Base-by-base conservation (phyloP, 2,888 invertebrate species). In the Arrhopalites spinosus region DNA sequence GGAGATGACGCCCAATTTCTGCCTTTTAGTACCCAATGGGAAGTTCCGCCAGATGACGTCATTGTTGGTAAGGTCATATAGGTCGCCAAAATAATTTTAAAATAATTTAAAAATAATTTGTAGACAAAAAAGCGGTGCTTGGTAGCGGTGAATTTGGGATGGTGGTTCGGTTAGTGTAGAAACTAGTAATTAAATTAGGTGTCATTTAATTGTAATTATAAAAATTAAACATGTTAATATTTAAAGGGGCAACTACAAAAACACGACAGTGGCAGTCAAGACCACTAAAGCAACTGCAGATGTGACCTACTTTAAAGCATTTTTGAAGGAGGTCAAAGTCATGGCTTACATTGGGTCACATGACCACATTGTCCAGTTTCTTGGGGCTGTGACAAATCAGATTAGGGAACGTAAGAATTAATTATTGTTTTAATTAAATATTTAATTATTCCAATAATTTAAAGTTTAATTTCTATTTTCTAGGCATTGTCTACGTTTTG, bases 301-400 rank as follows among this genome's bases (percentile, higher is more conserved):
- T 7, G 43, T 67, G 7, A 67, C 45, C 13, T 67, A 67, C 45
- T 67, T 67, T 45, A 67, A 67, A 67, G 67, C 67, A 1, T 23
- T 36, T 43, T 30, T 67, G 2, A 43, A n/a, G 43, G 67, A 67
- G 59, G 59, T 59, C 59, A 59, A 59, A 13, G 59, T 59, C 23
- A 59, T 59, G 59, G 25, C 59, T 13, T 59, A 59, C 25, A 59
- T 59, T 59, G 59, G 59, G 8, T 7, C 1, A 2, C 59, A 59
- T 25, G 59, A 59, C 1, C 20, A 59, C 25, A 25, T 59, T 7
- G 59, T 59, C 13, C 8, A 59, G 20, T 59, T 59, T 25, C 2
- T 59, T 1, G 59, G 59, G 25, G 59, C 59, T n/a, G 25, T 59
- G 5, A 59, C 59, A 2, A 23, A n/a, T 13, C 20, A 25, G 13